Percentiles rank a stretch among this genome's conserved stretches.
Evolutionary conservation across 2,797 vertebrate genomes (phyloP).

Genomic region (Schizothorax lantsangensis): DNA sequence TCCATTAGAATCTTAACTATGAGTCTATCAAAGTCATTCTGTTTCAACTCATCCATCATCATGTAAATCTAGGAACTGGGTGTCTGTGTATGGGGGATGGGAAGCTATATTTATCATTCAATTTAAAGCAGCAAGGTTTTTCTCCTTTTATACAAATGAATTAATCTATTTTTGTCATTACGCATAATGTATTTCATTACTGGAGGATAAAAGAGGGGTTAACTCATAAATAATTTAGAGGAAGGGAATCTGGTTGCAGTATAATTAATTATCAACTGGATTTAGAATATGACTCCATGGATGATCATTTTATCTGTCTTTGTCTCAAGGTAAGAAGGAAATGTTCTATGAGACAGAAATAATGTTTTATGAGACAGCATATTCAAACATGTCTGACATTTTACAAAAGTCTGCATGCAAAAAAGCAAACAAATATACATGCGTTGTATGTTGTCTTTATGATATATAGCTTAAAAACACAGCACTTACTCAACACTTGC

Average conservation of each 20-base stretch:
- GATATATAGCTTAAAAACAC: conserved; percentile 5
- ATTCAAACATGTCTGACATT: background rate
- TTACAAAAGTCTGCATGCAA: conserved; percentile 18
- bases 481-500: conserved; percentile 47
- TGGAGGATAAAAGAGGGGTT: conserved; percentile 58
- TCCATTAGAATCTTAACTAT: background rate
- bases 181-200: conserved; percentile 60
- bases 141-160: conserved; percentile 57
- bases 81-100: conserved; percentile 17
- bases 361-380: conserved; percentile 54
- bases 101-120: conserved; percentile 46
- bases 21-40: conserved; percentile 4
- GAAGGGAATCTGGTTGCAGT: conserved; percentile 56
- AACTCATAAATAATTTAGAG: conserved; percentile 60
- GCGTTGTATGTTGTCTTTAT: background rate
- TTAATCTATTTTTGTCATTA: conserved; percentile 63
- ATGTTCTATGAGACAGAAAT: conserved; percentile 48
- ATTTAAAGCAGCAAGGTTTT: conserved; percentile 44
- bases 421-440: background rate
- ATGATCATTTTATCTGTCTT: conserved; percentile 70
- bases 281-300: conserved; percentile 67
- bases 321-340: conserved; percentile 76
- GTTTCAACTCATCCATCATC: conserved; percentile 27
- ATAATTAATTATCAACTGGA: conserved; percentile 62
- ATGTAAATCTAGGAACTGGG: conserved; percentile 4